Evolutionary conservation across 2,888 invertebrate genomes (phyloP), one percentile per base, ranked within the genome.

Genomic region (Agrilus cyanescens): DNA sequence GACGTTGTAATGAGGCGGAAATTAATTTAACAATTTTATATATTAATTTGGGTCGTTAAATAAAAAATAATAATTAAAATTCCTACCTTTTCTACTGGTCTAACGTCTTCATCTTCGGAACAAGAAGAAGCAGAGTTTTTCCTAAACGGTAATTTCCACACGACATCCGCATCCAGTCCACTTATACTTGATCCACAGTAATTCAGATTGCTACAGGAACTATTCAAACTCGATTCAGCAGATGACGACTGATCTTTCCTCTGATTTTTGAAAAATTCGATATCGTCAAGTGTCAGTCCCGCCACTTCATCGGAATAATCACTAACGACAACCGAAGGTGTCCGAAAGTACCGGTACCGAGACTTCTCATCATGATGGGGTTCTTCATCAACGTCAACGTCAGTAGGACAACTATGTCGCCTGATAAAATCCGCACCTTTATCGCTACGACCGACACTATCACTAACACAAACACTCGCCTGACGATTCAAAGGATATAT

Each of bases 311-410:
- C 87, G 0, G 86, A 86, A 58, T 87, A 87, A 62, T 89, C 89
- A 57, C 86, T 87, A 33, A 89, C 85, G 3, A 89, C 86, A 36
- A 89, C 87, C 42, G 87, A 87, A 0, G 89, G 89, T 0, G 87
- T 86, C 45, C 87, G 69, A 64, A 85, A 83, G 55, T 79, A 84
- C 4, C 78, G 66, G 42, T 70, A 56, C 70, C 57, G 53, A 67
- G 71, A 49, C 16, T 50, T 49, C 25, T 25, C 25, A 2, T 25
- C 25, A 10, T 10, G 25, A 10, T 8, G 8, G n/a, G n/a, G n/a
- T n/a, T n/a, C n/a, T 25, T 25, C 25, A 44, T 66, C 65, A 31
- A 65, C 74, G 58, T 50, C 70, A 51, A 68, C 65, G 41, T 72
- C 72, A 12, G 70, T 66, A 37, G 61, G 61, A 50, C 70, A 70